Percentiles rank a stretch among this genome's conserved stretches.
phyloP scores from a whole-genome alignment of 2,797 vertebrate genomes.

The Malacoraja senta region DNA sequence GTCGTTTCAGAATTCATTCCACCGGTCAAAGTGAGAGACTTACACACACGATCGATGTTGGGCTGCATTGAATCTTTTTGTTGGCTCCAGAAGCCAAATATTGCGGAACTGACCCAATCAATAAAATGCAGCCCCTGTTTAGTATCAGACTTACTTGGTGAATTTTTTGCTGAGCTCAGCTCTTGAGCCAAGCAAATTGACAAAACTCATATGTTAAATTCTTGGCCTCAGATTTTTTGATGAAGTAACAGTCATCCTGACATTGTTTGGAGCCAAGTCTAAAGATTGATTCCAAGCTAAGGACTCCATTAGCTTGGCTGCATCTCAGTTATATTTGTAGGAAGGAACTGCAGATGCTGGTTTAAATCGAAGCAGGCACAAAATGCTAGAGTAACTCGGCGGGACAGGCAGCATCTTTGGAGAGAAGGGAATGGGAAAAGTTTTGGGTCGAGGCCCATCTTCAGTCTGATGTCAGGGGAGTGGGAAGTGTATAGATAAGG shows the following conservation, averaged over 20 bases:
- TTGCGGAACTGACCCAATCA: not conserved
- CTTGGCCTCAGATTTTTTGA: not conserved
- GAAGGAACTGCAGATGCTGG: no score
- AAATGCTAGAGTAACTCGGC: no score
- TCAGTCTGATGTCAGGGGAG: no score
- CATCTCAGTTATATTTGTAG: not conserved
- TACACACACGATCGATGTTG: not conserved
- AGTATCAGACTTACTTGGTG: not conserved
- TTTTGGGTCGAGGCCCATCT: no score
- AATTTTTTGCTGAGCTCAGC: not conserved
- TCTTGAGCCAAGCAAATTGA: not conserved
- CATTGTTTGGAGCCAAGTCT: not conserved
- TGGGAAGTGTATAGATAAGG: no score
- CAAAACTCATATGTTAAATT: slow-evolving; percentile 20
- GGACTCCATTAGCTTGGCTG: not conserved
- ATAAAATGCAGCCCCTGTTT: slow-evolving; percentile 7
- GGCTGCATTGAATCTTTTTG: not conserved
- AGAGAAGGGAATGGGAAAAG: no score
- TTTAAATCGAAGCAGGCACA: no score
- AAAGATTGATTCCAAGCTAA: not conserved
- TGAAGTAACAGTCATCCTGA: not conserved
- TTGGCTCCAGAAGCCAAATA: not conserved
- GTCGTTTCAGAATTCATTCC: not conserved
- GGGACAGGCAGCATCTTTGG: no score
- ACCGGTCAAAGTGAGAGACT: not conserved